phyloP scores from a whole-genome alignment of 2,888 invertebrate genomes.

The Chrysomela aeneicollis region DNA sequence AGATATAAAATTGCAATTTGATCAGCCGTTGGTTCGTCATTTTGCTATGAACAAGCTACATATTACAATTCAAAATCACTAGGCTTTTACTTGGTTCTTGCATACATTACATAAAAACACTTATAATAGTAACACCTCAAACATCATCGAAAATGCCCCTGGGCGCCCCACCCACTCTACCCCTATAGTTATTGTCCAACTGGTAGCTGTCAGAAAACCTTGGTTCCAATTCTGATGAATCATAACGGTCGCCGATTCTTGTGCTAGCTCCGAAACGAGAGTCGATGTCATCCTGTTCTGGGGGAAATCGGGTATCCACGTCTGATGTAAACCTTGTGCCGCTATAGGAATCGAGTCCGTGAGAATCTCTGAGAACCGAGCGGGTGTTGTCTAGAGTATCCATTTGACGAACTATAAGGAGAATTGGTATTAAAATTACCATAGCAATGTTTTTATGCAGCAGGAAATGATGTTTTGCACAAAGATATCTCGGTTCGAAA shows the following conservation, averaged over 20 bases:
- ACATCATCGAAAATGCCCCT: conserved; percentile 86
- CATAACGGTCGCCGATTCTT: conserved; percentile 58
- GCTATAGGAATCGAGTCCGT: conserved; percentile 74
- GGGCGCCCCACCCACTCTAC: conserved; percentile 73
- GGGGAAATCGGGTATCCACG: conserved; percentile 58
- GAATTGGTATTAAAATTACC: conserved; percentile 11
- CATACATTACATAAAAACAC: background rate
- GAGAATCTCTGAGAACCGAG: conserved; percentile 81
- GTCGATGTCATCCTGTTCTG: conserved; percentile 63
- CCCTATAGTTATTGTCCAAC: conserved; percentile 53
- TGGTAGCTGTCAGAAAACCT: conserved; percentile 58
- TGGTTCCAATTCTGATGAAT: conserved; percentile 55
- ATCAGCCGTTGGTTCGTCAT: too few relatives aligned
- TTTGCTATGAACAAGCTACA: too few relatives aligned
- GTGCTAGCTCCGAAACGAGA: conserved; percentile 74
- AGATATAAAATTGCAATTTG: too few relatives aligned
- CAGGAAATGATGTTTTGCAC: too few relatives aligned
- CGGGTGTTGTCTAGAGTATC: conserved; percentile 75
- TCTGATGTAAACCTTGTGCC: conserved; percentile 56
- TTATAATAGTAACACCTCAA: conserved; percentile 56
- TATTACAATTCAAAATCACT: background rate
- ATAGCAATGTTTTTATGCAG: too few relatives aligned
- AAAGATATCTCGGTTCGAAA: too few relatives aligned
- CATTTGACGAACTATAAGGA: conserved; percentile 63
- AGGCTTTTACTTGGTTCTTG: background rate